Conservation (phyloP, 2,888 invertebrate genomes). For the Dendrolimus pini region DNA sequence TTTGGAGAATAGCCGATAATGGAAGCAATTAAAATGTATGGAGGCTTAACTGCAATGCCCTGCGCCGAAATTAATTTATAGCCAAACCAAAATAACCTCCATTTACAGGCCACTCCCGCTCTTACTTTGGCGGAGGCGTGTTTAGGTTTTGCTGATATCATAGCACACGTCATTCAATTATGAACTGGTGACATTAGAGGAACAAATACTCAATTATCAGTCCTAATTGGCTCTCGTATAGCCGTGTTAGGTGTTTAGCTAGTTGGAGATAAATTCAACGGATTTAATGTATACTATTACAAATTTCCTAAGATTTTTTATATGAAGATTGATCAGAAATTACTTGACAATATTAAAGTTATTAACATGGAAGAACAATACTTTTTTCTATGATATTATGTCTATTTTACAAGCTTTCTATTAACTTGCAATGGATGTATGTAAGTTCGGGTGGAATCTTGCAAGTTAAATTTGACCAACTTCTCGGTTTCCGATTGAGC, state of each 20-base stretch:
- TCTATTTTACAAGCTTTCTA: too few relatives aligned
- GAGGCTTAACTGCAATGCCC: conserved; percentile 72
- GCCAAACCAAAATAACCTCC: conserved; percentile 62
- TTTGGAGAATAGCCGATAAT: conserved; percentile 69
- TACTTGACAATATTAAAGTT: too few relatives aligned
- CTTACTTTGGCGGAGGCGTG: conserved; percentile 2
- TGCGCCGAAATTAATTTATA: conserved; percentile 73
- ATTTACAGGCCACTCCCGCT: conserved; percentile 33
- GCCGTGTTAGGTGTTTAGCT: neutral
- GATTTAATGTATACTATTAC: too few relatives aligned
- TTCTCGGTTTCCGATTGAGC: too few relatives aligned
- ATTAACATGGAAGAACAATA: too few relatives aligned
- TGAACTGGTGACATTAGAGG: neutral
- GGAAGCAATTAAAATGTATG: conserved; percentile 75
- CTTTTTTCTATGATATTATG: too few relatives aligned
- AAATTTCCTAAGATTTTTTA: too few relatives aligned
- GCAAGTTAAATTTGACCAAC: too few relatives aligned
- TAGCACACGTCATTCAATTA: conserved; percentile 1
- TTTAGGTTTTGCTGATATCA: conserved; percentile 33
- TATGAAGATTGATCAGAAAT: too few relatives aligned
- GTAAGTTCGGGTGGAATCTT: too few relatives aligned
- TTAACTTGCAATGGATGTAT: too few relatives aligned
- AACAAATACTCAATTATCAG: neutral
- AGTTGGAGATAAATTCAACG: too few relatives aligned
- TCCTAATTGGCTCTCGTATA: neutral